phyloP scores from a whole-genome alignment of 2,797 vertebrate species.

The Microctenopoma steveboyesi region DNA sequence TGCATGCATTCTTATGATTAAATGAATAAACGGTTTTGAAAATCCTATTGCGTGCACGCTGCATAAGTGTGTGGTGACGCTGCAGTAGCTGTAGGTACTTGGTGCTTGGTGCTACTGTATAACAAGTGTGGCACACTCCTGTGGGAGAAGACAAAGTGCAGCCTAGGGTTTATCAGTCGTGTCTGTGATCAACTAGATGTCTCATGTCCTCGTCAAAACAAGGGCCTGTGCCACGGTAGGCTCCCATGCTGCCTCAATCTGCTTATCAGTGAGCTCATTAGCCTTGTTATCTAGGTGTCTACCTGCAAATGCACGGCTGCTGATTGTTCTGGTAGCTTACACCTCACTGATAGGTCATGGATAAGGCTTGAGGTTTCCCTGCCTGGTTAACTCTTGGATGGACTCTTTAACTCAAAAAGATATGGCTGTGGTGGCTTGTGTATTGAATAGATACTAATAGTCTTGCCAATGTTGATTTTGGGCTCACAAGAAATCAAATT shows the following conservation, averaged over 20 bases:
- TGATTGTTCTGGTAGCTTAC: conserved; percentile 58
- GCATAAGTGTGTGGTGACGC: neutral
- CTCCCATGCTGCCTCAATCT: conserved; percentile 66
- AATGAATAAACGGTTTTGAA: no score
- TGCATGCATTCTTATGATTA: no score
- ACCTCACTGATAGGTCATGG: conserved; percentile 49
- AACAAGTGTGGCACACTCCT: neutral
- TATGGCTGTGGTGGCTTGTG: neutral
- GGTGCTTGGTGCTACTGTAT: neutral
- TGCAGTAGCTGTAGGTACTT: neutral
- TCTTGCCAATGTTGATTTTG: neutral
- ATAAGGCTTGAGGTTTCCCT: conserved; percentile 52
- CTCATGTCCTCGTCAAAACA: conserved; percentile 62
- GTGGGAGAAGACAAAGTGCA: conserved; percentile 9
- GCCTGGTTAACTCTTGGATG: conserved; percentile 23
- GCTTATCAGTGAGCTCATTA: conserved; percentile 76
- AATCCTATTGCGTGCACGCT: no score
- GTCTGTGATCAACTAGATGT: conserved; percentile 46
- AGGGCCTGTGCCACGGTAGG: conserved; percentile 33
- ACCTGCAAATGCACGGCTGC: conserved; percentile 40
- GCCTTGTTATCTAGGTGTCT: conserved; percentile 66
- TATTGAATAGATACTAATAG: conserved; percentile 3
- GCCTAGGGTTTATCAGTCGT: conserved; percentile 29
- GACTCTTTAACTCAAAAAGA: conserved; percentile 17
- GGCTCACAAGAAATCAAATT: neutral